phyloP scores from a whole-genome alignment of 2,888 invertebrate species.

The Syrista parreyssii region DNA sequence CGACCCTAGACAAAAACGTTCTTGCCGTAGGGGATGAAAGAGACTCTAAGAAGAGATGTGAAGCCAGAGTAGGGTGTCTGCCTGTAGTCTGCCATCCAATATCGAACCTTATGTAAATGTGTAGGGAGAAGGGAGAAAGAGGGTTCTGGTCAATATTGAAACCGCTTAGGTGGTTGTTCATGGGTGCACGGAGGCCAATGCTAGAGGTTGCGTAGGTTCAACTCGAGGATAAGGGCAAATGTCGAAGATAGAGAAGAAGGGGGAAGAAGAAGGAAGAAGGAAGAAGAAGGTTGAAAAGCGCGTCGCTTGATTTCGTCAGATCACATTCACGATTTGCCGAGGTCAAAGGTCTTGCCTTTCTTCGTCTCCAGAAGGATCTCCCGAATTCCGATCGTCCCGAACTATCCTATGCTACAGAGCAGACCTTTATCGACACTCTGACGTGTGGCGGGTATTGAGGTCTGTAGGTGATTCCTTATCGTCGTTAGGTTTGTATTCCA shows the following conservation, averaged over 20 bases:
- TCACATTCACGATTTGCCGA: background rate
- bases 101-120: slow-evolving; percentile 20
- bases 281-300: background rate
- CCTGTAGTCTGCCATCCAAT: slow-evolving; percentile 16
- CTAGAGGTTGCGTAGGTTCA: background rate
- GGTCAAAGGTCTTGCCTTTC: background rate
- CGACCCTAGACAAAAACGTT: background rate
- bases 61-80: background rate
- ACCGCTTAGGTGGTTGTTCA: slow-evolving; percentile 14
- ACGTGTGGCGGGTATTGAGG: background rate
- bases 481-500: background rate
- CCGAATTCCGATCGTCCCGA: background rate
- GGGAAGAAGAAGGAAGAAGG: background rate
- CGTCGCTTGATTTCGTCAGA: background rate
- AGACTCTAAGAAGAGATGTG: background rate
- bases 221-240: background rate
- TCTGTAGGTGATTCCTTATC: background rate
- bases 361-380: background rate
- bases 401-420: background rate
- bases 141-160: slow-evolving; percentile 13
- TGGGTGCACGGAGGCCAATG: background rate
- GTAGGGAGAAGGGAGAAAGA: background rate
- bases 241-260: background rate
- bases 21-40: background rate
- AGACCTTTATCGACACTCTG: background rate